Percentiles rank a stretch among this genome's conserved stretches.
Conservation (phyloP, 2,888 invertebrate species). For the Andrena trimmerana region DNA sequence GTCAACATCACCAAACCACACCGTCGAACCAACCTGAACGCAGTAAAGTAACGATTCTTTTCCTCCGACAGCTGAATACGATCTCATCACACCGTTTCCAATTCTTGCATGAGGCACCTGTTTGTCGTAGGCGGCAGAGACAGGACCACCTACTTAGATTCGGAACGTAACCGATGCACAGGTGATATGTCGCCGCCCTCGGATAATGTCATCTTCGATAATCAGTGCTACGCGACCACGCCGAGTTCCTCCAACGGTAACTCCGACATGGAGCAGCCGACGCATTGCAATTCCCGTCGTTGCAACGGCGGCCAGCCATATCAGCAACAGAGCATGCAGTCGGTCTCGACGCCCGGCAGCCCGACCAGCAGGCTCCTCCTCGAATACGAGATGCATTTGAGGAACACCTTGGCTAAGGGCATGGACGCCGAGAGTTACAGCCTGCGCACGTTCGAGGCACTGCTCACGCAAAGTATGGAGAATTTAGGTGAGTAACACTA, state of each 20-base stretch:
- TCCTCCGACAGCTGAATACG: constrained; percentile 35
- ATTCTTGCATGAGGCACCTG: constrained; percentile 80
- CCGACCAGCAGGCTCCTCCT: constrained; percentile 94
- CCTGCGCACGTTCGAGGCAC: constrained; percentile 96
- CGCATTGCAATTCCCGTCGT: constrained; percentile 86
- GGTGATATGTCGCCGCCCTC: constrained; percentile 93
- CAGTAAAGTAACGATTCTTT: constrained; percentile 43
- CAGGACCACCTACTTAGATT: constrained; percentile 87
- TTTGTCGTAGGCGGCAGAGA: constrained; percentile 84
- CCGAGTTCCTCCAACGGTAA: constrained; percentile 97
- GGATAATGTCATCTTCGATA: constrained; percentile 97
- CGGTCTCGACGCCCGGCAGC: constrained; percentile 90
- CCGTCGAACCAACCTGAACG: constrained; percentile 23
- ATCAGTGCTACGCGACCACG: constrained; percentile 97
- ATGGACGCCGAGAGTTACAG: constrained; percentile 98
- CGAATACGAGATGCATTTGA: constrained; percentile 97
- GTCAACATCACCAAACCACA: constrained; percentile 21
- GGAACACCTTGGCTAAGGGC: constrained; percentile 96
- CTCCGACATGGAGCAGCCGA: constrained; percentile 93
- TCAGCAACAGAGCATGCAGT: constrained; percentile 82
- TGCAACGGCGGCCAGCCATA: constrained; percentile 85
- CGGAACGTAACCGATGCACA: constrained; percentile 87
- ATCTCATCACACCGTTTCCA: constrained; percentile 60
- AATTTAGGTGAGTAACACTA: constrained; percentile 90
- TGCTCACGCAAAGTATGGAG: constrained; percentile 97